A percentile compares a stretch with the other conserved stretches of the same genome.
Evolutionary conservation across 2,797 vertebrate genomes (phyloP).

Genomic region (Morelia viridis): DNA sequence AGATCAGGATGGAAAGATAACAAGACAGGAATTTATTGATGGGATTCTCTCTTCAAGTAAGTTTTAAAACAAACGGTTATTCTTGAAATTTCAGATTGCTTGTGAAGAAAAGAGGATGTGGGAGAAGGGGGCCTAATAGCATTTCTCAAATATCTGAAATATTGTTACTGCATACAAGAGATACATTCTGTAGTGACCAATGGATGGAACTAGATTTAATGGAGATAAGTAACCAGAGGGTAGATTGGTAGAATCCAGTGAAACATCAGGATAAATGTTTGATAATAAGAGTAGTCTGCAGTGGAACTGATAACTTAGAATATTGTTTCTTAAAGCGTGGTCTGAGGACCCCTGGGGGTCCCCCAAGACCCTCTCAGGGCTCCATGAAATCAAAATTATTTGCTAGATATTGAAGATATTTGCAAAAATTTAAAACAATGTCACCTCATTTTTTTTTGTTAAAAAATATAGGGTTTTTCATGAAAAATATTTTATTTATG

Average conservation of each 20-base stretch:
- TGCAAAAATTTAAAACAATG: background rate
- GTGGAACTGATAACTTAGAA: background rate
- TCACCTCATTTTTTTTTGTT: background rate
- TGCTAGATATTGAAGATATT: background rate
- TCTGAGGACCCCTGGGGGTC: background rate
- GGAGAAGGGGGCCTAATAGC: background rate
- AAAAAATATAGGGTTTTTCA: background rate
- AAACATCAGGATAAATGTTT: background rate
- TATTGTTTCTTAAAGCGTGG: background rate
- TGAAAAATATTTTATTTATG: background rate
- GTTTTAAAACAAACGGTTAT: slow-evolving; percentile 58
- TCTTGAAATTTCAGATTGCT: background rate
- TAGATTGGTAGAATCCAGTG: background rate
- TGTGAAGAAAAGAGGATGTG: background rate
- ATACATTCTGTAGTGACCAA: background rate
- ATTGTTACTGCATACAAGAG: background rate
- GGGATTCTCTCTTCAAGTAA: slow-evolving; percentile 98
- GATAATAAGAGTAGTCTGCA: background rate
- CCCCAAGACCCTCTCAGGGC: background rate
- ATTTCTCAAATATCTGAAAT: background rate
- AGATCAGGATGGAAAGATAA: slow-evolving; percentile 99
- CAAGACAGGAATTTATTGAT: slow-evolving; percentile 97
- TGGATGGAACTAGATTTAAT: too few species aligned
- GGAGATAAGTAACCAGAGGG: background rate
- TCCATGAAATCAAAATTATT: background rate